These are phyloP conservation scores for Drosophila nr. fundita DNA, from an alignment of 2,888 invertebrate species.

Conservation along the genomic window DNA sequence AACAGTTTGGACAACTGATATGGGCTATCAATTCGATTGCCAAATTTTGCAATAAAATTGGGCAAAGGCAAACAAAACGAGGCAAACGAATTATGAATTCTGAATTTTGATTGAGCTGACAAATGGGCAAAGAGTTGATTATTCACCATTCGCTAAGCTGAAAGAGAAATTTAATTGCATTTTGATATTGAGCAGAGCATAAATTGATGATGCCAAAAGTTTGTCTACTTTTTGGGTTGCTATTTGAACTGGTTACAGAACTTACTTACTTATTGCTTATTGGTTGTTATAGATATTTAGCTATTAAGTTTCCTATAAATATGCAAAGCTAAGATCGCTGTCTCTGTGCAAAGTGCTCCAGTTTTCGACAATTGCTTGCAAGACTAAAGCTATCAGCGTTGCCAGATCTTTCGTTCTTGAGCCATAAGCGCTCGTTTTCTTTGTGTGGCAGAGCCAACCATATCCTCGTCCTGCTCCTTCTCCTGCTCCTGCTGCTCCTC, in stretches of 20 bases:
- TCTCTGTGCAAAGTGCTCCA: neutral
- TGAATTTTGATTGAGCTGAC: neutral
- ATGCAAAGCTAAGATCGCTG: neutral
- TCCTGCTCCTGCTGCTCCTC: neutral
- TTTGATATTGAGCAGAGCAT: neutral
- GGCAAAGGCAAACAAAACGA: slow-evolving; percentile 16
- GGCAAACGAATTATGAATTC: neutral
- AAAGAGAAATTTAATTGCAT: neutral
- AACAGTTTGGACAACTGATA: slow-evolving; percentile 4
- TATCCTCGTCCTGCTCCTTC: neutral
- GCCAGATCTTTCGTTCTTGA: slow-evolving; percentile 36
- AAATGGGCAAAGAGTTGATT: neutral
- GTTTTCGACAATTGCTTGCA: slow-evolving; percentile 15
- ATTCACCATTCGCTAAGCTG: neutral
- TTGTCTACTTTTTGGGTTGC: neutral
- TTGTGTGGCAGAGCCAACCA: neutral
- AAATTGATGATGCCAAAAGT: neutral
- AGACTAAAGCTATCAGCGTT: slow-evolving; percentile 27
- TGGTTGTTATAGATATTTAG: neutral
- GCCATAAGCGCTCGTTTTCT: neutral
- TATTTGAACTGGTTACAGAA: neutral
- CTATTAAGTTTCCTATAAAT: neutral
- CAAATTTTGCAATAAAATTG: slow-evolving; percentile 32
- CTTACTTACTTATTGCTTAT: neutral
- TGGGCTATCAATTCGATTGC: slow-evolving; percentile 36